Percentiles rank a stretch among this genome's conserved stretches.
These are phyloP conservation scores for Eurytemora carolleeae DNA, from an alignment of 1,140 invertebrate genomes.

Conservation along the genomic window DNA sequence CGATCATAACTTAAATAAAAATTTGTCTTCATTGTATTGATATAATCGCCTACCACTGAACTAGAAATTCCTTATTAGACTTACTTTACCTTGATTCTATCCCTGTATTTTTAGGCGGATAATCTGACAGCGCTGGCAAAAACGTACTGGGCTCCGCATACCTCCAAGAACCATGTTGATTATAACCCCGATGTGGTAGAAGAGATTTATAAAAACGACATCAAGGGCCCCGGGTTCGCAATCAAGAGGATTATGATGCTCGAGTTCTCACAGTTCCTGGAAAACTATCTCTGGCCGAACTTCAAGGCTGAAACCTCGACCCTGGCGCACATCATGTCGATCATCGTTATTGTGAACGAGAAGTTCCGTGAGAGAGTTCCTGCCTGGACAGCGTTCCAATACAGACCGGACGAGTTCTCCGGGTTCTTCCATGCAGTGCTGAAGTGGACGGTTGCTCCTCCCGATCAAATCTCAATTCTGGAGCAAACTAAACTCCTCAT, in stretches of 20 bases:
- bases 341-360: conserved; percentile 93
- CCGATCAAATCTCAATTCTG: conserved; percentile 34
- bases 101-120: conserved; percentile 21
- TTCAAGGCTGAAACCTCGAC: conserved; percentile 43
- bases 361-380: conserved; percentile 89
- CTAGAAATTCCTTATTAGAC: conserved; percentile 10
- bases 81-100: conserved; percentile 7
- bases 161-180: conserved; percentile 40
- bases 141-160: conserved; percentile 69
- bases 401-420: conserved; percentile 55
- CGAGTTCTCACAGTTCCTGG: conserved; percentile 91
- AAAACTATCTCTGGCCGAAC: conserved; percentile 95
- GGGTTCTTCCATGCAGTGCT: conserved; percentile 72
- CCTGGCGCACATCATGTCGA: conserved; percentile 71
- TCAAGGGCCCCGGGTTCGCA: conserved; percentile 37
- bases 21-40: conserved; percentile 5
- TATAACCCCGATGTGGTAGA: conserved; percentile 53
- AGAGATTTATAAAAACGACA: conserved; percentile 58
- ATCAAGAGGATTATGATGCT: conserved; percentile 77
- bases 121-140: conserved; percentile 43
- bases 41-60: conserved; percentile 15
- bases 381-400: conserved; percentile 80
- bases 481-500: conserved; percentile 72
- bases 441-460: conserved; percentile 40
- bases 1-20: background rate